Conservation (phyloP, 2,113 vertebrate species). For the Machaerirhynchus nigripectus region DNA sequence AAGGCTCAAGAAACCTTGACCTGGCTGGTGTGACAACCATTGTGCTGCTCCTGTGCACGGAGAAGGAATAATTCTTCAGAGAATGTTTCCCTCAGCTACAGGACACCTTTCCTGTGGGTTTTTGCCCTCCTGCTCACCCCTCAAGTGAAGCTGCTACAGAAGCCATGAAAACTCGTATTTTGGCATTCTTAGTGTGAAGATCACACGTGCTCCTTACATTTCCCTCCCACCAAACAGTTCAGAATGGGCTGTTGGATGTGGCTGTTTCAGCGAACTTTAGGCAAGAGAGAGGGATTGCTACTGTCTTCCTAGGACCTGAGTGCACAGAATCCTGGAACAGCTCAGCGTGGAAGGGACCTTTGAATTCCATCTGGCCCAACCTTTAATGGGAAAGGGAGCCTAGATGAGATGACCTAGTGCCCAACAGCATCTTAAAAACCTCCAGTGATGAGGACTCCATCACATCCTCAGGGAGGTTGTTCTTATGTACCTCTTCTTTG, state of each 20-base stretch:
- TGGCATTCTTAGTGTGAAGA: not conserved
- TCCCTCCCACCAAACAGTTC: not conserved
- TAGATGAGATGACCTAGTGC: not conserved
- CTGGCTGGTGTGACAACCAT: not conserved
- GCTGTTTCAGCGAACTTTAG: not conserved
- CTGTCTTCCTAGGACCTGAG: not conserved
- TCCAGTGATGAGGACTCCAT: not conserved
- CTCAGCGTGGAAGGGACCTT: not conserved
- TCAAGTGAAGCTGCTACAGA: not conserved
- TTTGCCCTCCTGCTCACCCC: not conserved
- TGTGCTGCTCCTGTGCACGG: not conserved
- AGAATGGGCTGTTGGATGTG: not conserved
- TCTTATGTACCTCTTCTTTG: not conserved
- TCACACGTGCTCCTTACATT: not conserved
- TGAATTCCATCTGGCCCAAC: not conserved
- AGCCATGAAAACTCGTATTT: not conserved
- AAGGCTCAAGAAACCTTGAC: not conserved
- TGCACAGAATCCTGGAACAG: not conserved
- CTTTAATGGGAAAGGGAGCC: not conserved
- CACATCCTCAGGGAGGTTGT: not conserved
- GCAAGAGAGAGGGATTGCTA: not conserved
- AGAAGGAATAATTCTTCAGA: not conserved
- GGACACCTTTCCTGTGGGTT: not conserved
- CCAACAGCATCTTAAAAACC: not conserved
- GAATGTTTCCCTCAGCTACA: not conserved